phyloP scores from a whole-genome alignment of 2,113 vertebrate genomes.

The Macroglossus sobrinus region DNA sequence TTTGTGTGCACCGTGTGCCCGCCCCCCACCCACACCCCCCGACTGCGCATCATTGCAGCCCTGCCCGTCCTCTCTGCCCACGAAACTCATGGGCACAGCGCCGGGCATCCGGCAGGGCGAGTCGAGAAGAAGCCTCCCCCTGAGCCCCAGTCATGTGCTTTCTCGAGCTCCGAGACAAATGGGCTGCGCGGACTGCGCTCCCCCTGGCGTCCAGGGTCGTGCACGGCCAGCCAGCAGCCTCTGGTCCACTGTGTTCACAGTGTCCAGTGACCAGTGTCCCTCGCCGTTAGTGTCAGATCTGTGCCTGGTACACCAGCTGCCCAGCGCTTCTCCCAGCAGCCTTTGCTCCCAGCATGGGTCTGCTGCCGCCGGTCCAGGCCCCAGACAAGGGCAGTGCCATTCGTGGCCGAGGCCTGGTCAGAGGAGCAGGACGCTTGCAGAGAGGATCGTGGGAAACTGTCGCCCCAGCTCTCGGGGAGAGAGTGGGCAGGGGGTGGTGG shows the following conservation, averaged over 20 bases:
- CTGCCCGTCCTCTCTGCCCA: neutral
- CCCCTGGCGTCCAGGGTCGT: neutral
- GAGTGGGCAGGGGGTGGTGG: too few relatives aligned
- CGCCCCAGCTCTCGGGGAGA: constrained; percentile 52
- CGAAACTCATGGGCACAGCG: neutral
- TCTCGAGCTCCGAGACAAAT: neutral
- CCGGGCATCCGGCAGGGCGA: neutral
- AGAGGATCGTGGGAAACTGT: neutral
- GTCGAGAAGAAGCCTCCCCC: neutral
- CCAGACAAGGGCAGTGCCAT: neutral
- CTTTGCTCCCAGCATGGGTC: neutral
- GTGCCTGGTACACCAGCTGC: neutral
- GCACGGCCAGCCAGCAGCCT: neutral
- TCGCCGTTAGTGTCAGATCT: neutral
- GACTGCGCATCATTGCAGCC: neutral
- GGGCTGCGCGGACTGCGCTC: neutral
- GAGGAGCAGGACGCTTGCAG: neutral
- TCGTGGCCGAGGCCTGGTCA: neutral
- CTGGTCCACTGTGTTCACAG: neutral
- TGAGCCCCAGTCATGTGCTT: neutral
- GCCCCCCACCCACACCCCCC: too few relatives aligned
- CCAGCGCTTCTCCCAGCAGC: neutral
- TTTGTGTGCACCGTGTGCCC: rapidly evolving
- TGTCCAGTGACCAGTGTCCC: neutral
- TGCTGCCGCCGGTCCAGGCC: neutral